Evolutionary conservation across 2,888 invertebrate species (phyloP), one percentile per base, ranked within the genome.

Genomic region (Oscheius sp.): DNA sequence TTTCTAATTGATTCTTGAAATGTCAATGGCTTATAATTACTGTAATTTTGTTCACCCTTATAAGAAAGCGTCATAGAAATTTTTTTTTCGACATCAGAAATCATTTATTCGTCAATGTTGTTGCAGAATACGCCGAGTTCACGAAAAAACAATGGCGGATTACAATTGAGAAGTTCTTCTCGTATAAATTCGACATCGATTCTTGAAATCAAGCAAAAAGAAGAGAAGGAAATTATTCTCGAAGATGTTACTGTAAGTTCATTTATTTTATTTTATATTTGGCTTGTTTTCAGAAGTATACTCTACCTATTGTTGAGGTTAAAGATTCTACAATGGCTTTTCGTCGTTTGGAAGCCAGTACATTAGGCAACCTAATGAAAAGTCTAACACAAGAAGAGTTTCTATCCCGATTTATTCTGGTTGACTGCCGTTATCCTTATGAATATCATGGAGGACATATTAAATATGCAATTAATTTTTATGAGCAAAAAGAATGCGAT

Each of bases 351-450:
- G 41, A 69, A 3, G 64, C 74, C 0, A 25, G 69, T 13, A 76
- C 76, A 2, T 46, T 80, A 18, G 53, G 35, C 18, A 49, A 69
- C 0, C n/a, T 74, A n/a, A 25, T 80, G 52, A 21, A 23, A 9
- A 21, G 18, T 0, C 41, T 70, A 45, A n/a, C 68, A 13, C 43
- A 58, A 6, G 53, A 63, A 1, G 69, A 66, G 1, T 76, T 64
- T 69, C 72, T 69, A 63, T 66, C 21, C 7, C 46, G 41, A n/a
- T 81, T 72, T 61, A 66, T 77, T 9, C 23, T 81, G 12, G 69
- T 81, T 43, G 81, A 81, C 72, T 81, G 81, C 43, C 75, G 81
- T 9, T 81, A 77, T 49, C 78, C 81, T 1, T 81, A 69, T 63
- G 81, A 81, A 63, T 81, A 74, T 66, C 16, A 73, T 9, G 81